Evolutionary conservation across 2,797 vertebrate species (phyloP).

Genomic region (Centroberyx gerrardi): DNA sequence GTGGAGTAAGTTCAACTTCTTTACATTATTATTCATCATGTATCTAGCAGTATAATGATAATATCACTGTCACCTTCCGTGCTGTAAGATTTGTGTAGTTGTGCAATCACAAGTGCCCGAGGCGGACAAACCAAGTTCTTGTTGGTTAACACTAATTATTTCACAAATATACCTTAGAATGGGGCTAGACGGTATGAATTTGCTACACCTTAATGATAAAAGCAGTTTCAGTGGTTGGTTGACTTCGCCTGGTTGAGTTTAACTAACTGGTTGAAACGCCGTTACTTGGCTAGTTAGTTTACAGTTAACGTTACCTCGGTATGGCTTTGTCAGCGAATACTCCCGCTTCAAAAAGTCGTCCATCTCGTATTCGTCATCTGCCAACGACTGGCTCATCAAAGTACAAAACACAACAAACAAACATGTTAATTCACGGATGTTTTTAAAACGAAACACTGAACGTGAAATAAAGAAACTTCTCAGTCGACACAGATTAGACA

Average conservation of each 20-base stretch:
- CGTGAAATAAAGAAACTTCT: conserved; percentile 33
- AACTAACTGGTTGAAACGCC: background rate
- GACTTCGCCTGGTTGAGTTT: background rate
- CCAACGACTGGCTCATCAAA: conserved; percentile 57
- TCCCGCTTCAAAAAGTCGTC: conserved; percentile 94
- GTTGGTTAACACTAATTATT: conserved; percentile 23
- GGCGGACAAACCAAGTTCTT: conserved; percentile 23
- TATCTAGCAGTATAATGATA: too few species aligned
- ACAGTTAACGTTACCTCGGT: conserved; percentile 85
- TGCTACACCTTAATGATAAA: too few species aligned
- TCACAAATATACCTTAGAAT: too few species aligned
- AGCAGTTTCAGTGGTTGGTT: background rate
- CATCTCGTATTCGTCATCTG: conserved; percentile 82
- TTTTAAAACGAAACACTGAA: conserved; percentile 42
- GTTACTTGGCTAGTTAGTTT: background rate
- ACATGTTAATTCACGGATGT: conserved; percentile 38
- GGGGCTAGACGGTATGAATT: too few species aligned
- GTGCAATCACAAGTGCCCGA: background rate
- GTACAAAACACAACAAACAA: conserved; percentile 44
- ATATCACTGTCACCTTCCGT: background rate
- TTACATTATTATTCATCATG: background rate
- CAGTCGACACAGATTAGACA: conserved; percentile 20
- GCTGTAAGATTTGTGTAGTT: conserved; percentile 4
- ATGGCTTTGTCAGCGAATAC: conserved; percentile 93
- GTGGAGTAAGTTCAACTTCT: background rate